phyloP scores from a whole-genome alignment of 1,140 invertebrate species.

The Drosophila tropicalis region DNA sequence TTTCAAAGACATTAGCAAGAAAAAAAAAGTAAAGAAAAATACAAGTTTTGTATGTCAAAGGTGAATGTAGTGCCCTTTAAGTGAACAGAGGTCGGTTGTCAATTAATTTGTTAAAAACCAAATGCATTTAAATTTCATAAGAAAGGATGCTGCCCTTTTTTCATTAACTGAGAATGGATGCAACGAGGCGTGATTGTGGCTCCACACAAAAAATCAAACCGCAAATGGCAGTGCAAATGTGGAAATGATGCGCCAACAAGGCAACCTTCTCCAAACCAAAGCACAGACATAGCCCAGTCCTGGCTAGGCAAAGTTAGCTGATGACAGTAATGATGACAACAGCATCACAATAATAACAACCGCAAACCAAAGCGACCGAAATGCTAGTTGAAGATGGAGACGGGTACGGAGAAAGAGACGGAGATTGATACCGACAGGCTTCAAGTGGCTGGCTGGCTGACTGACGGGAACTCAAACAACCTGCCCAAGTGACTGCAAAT shows the following conservation, averaged over 20 bases:
- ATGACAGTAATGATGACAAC: constrained; percentile 56
- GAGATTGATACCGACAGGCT: constrained; percentile 17
- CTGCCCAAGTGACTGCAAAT: constrained; percentile 63
- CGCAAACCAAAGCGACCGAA: constrained; percentile 57
- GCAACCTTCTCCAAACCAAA: neutral
- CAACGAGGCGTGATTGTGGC: constrained; percentile 32
- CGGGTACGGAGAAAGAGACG: constrained; percentile 9
- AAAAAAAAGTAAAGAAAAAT: no score
- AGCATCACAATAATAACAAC: constrained; percentile 53
- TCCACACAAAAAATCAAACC: constrained; percentile 64
- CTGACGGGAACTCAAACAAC: constrained; percentile 47
- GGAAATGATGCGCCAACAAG: constrained; percentile 42
- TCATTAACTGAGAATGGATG: constrained; percentile 20
- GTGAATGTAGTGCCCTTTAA: neutral
- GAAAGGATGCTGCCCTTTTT: constrained; percentile 19
- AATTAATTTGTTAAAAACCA: constrained; percentile 59
- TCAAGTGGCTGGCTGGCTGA: constrained; percentile 40
- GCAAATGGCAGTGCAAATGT: constrained; percentile 69
- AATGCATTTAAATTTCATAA: constrained; percentile 51
- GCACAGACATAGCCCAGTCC: neutral
- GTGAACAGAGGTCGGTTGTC: constrained; percentile 7
- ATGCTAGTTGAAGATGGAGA: constrained; percentile 33
- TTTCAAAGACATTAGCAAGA: neutral
- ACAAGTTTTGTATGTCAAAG: neutral
- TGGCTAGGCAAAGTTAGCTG: constrained; percentile 25